These are phyloP conservation scores for Dasypogon diadema DNA, from an alignment of 2,888 invertebrate species.

Conservation along the genomic window DNA sequence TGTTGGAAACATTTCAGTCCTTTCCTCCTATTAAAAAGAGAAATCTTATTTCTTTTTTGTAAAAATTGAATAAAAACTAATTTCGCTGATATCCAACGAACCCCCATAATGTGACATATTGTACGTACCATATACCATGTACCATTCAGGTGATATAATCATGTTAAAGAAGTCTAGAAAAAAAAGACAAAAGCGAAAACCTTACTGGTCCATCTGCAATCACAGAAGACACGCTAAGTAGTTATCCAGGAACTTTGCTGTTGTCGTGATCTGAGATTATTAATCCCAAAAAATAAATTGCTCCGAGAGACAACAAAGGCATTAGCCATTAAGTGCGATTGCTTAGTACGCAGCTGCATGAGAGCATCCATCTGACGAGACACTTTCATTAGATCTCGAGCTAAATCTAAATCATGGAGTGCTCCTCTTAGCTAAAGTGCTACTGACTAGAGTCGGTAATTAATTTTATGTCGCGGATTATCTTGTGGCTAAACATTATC, in stretches of 20 bases:
- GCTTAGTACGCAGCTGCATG: constrained; percentile 1
- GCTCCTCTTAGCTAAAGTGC: constrained; percentile 2
- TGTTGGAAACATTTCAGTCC: too few species aligned
- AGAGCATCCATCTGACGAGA: constrained; percentile 10
- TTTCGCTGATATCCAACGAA: too few species aligned
- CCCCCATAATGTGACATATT: too few species aligned
- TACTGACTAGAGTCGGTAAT: constrained; percentile 23
- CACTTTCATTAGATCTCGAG: constrained; percentile 28
- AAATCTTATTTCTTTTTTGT: too few species aligned
- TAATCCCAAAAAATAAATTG: constrained; percentile 21
- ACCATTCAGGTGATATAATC: too few species aligned
- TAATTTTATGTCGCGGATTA: constrained; percentile 38
- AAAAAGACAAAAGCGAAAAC: too few species aligned
- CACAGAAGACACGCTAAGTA: background rate
- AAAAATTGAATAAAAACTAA: too few species aligned
- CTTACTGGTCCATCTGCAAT: too few species aligned
- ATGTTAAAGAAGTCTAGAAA: too few species aligned
- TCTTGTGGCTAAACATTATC: constrained; percentile 8
- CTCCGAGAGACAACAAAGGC: constrained; percentile 17
- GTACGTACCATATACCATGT: too few species aligned
- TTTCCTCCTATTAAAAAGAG: too few species aligned
- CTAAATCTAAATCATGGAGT: background rate
- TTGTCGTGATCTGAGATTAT: constrained; percentile 20
- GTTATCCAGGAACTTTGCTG: background rate
- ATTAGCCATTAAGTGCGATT: constrained; percentile 7